Evolutionary conservation across 2,888 invertebrate genomes (phyloP).

Genomic region (Nesidiocoris tenuis): DNA sequence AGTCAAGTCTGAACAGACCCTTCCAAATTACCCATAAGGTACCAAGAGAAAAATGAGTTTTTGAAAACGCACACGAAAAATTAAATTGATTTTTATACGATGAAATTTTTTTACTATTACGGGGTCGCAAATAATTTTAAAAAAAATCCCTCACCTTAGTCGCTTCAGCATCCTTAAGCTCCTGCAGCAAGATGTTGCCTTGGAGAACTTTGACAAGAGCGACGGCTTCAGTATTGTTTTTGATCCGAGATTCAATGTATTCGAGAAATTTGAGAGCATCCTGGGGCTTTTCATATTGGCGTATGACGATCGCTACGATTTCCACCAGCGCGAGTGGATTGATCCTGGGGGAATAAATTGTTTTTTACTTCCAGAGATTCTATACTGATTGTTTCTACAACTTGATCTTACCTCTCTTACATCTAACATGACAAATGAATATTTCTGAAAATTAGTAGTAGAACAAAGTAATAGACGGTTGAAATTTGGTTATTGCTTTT

Average conservation of each 20-base stretch:
- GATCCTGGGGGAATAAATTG: constrained; percentile 80
- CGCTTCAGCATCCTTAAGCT: constrained; percentile 72
- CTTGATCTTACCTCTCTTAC: no score
- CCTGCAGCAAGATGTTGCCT: constrained; percentile 76
- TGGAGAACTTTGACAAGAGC: constrained; percentile 85
- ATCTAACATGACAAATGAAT: not conserved
- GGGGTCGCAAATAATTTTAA: not conserved
- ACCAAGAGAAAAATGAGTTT: no score
- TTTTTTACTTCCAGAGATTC: no score
- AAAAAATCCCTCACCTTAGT: constrained; percentile 57
- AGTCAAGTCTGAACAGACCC: no score
- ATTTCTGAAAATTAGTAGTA: not conserved
- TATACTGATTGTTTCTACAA: no score
- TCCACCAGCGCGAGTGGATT: constrained; percentile 91
- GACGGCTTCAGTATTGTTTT: constrained; percentile 79
- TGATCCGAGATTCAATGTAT: constrained; percentile 83
- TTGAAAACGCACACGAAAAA: no score
- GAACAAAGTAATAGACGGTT: no score
- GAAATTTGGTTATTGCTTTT: no score
- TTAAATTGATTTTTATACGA: no score
- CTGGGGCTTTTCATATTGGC: constrained; percentile 75
- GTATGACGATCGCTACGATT: constrained; percentile 73
- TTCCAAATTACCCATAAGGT: no score
- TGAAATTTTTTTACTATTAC: no score
- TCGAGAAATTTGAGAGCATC: constrained; percentile 85